Evolutionary conservation across 2,797 vertebrate genomes (phyloP).

Genomic region (Adelosebastes latens): DNA sequence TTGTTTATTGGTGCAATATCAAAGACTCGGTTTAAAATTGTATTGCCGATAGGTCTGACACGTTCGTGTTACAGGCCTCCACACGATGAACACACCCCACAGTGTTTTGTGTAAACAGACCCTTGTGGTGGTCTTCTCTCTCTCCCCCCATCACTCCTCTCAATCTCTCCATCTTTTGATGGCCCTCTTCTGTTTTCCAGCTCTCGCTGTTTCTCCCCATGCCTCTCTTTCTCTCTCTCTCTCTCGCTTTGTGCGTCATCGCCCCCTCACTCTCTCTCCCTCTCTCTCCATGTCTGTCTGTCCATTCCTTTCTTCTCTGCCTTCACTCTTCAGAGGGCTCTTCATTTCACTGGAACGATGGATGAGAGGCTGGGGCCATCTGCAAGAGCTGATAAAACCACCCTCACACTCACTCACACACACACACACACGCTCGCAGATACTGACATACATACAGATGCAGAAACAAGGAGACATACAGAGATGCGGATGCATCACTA

Average conservation of each 20-base stretch:
- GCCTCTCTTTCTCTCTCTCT: neutral
- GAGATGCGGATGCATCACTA: slow-evolving; percentile 53
- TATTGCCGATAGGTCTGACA: neutral
- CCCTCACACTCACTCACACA: slow-evolving; percentile 21
- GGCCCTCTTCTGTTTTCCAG: slow-evolving; percentile 13
- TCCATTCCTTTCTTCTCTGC: slow-evolving; percentile 64
- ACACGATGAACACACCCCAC: slow-evolving; percentile 21
- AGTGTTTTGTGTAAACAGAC: slow-evolving; percentile 35
- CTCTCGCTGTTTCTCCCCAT: neutral
- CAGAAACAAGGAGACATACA: slow-evolving; percentile 36
- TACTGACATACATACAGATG: slow-evolving; percentile 38
- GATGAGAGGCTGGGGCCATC: slow-evolving; percentile 76
- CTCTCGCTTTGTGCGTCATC: slow-evolving; percentile 8
- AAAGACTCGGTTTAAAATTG: slow-evolving; percentile 4
- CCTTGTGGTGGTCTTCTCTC: slow-evolving; percentile 30
- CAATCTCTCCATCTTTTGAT: slow-evolving; percentile 44
- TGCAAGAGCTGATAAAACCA: slow-evolving; percentile 77
- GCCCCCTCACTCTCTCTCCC: slow-evolving; percentile 24
- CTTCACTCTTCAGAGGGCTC: slow-evolving; percentile 72
- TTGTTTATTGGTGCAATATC: slow-evolving; percentile 24
- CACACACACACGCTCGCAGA: slow-evolving; percentile 6
- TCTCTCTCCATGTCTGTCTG: slow-evolving; percentile 27
- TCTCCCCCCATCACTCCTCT: slow-evolving; percentile 10
- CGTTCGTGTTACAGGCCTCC: neutral
- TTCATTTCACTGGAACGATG: slow-evolving; percentile 74